phyloP scores from a whole-genome alignment of 2,797 vertebrate species.

The Danio albolineatus region DNA sequence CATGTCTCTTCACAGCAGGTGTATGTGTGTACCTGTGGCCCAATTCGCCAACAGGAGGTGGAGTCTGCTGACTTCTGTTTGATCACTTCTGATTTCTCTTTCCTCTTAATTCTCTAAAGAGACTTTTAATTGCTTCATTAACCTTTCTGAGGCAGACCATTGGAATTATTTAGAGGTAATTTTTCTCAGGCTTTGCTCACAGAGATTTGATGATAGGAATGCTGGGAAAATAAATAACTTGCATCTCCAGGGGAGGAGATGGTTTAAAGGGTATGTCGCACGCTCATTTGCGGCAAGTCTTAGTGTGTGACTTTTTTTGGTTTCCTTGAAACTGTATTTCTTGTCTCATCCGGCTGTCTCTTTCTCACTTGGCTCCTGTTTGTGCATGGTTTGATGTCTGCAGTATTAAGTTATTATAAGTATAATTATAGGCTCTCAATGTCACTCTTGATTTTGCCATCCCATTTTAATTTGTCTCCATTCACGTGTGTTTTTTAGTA shows the following conservation, averaged over 20 bases:
- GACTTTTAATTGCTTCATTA: conserved; percentile 71
- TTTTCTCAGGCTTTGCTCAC: conserved; percentile 47
- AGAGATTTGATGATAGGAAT: conserved; percentile 47
- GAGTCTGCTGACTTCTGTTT: conserved; percentile 43
- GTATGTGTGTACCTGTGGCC: conserved; percentile 29
- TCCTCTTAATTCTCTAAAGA: conserved; percentile 56
- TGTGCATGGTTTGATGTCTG: background rate
- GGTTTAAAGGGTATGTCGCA: conserved; percentile 25
- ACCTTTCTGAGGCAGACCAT: conserved; percentile 67
- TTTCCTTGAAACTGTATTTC: background rate
- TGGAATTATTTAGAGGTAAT: conserved; percentile 68
- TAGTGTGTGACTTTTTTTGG: background rate
- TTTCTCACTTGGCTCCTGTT: background rate
- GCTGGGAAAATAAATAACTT: conserved; percentile 58
- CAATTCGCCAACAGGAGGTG: conserved; percentile 21
- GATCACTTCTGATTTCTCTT: conserved; percentile 49
- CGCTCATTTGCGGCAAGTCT: background rate
- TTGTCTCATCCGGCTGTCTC: background rate
- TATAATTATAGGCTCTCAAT: background rate
- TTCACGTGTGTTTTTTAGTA: background rate
- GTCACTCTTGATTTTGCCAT: background rate
- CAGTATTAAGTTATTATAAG: background rate
- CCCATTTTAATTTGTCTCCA: background rate
- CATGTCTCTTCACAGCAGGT: background rate
- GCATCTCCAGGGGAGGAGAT: conserved; percentile 16